Base-by-base conservation (phyloP, 2,888 invertebrate genomes). In the Drosophila diplacantha region DNA sequence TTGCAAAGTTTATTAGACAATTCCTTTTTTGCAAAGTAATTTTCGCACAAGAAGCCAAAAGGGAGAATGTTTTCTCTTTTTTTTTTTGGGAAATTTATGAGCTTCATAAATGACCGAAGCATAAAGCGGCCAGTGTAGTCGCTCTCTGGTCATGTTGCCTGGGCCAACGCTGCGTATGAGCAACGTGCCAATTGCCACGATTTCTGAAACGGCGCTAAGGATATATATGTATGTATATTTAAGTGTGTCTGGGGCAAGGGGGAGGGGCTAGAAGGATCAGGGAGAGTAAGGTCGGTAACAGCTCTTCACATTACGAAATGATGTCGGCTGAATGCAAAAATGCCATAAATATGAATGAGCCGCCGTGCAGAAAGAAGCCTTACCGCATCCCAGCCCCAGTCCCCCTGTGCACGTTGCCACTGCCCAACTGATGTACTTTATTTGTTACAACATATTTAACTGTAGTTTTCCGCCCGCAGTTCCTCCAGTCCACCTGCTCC, bases 311-410 rank as follows among this genome's bases (percentile, higher is more conserved):
- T 82, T 82, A 77, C 78, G 74, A 82, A 83, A 81, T 82, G 81
- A 78, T 84, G 81, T 74, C 71, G 73, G 65, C 68, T 72, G 72
- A 75, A 83, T 84, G 84, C 84, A 81, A 84, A 83, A 84, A 81
- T 72, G 67, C 78, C 76, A 81, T 81, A 84, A 82, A 81, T 84
- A 84, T 84, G 81, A 83, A 81, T 80, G 83, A 83, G 82, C 72
- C 75, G 83, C 75, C 76, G 74, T 66, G 69, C 79, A 79, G 72
- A 54, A 35, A 66, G 73, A 50, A 59, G 61, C 60, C 69, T 52
- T 56, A n/a, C 32, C 52, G 70, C 55, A 60, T 53, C 47, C 58
- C 12, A 7, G 37, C 14, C 38, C 63, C 38, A 12, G 14, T 34
- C 3, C 14, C 3, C 14, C 22, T 3, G 2, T 18, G 26, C 26